phyloP scores from a whole-genome alignment of 1,140 invertebrate genomes.

The Cataglyphis hispanica region DNA sequence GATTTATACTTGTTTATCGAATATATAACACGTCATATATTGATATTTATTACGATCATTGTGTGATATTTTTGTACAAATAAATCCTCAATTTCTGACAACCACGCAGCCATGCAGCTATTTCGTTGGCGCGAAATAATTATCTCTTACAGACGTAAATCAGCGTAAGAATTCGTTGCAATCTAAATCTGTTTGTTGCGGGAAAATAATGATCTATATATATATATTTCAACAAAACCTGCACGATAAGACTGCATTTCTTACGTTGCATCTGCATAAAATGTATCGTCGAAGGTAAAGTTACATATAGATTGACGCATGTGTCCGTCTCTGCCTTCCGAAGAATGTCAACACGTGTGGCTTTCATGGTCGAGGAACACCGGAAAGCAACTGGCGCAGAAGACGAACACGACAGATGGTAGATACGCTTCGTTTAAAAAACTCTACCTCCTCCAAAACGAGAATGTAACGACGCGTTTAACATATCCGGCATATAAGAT shows the following conservation, averaged over 20 bases:
- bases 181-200: conserved; percentile 21
- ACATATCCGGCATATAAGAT: neutral
- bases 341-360: conserved; percentile 59
- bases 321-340: conserved; percentile 21
- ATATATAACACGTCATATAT: conserved; percentile 26
- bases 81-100: conserved; percentile 43
- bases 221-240: neutral
- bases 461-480: conserved; percentile 19
- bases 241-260: conserved; percentile 18
- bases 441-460: conserved; percentile 4
- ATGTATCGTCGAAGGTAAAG: conserved; percentile 33
- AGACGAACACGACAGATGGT: conserved; percentile 51
- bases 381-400: conserved; percentile 43
- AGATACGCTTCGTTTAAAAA: conserved; percentile 20
- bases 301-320: conserved; percentile 22
- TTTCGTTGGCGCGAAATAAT: conserved; percentile 21
- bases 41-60: conserved; percentile 50
- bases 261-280: neutral
- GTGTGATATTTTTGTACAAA: neutral
- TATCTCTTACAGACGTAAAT: neutral
- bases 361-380: conserved; percentile 50
- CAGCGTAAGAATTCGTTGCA: neutral
- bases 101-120: neutral
- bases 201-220: neutral
- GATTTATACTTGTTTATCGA: conserved; percentile 22